Evolutionary conservation across 2,797 vertebrate genomes (phyloP).

Genomic region (Gobionotothen gibberifrons): DNA sequence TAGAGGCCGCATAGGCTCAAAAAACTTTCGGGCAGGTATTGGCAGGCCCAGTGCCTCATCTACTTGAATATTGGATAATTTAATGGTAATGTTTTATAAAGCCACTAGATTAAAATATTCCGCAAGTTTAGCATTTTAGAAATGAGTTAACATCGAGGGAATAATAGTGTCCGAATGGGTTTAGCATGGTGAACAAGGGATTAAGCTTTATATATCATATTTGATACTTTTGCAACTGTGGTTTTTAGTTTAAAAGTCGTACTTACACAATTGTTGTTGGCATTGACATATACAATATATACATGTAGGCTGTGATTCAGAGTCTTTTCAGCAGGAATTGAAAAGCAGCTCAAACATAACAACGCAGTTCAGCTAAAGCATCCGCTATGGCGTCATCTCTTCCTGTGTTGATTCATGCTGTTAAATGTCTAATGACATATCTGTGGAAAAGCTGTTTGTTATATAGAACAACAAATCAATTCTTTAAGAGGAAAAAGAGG

Average conservation of each 20-base stretch:
- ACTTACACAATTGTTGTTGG: background rate
- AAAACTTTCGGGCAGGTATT: constrained; percentile 62
- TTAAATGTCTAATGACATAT: background rate
- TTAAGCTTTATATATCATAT: background rate
- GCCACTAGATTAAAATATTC: constrained; percentile 22
- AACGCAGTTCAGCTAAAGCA: background rate
- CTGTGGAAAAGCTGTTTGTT: background rate
- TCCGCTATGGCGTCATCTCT: background rate
- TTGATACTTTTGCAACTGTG: constrained; percentile 11
- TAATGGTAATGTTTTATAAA: constrained; percentile 32
- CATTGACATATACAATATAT: background rate
- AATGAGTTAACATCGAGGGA: constrained; percentile 20
- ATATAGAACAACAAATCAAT: background rate
- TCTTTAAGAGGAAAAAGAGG: background rate
- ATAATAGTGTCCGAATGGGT: background rate
- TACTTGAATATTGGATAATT: constrained; percentile 71
- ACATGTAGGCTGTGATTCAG: background rate
- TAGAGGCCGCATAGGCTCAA: constrained; percentile 56
- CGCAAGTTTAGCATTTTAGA: constrained; percentile 18
- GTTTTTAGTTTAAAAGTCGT: background rate
- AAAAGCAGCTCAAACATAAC: constrained; percentile 11
- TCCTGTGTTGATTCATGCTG: too few relatives aligned
- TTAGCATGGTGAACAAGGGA: background rate
- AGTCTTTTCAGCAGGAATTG: constrained; percentile 19
- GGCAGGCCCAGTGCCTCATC: constrained; percentile 70